These are phyloP conservation scores for Meriones psammophilus DNA, from an alignment of 2,797 vertebrate genomes.

Conservation along the genomic window DNA sequence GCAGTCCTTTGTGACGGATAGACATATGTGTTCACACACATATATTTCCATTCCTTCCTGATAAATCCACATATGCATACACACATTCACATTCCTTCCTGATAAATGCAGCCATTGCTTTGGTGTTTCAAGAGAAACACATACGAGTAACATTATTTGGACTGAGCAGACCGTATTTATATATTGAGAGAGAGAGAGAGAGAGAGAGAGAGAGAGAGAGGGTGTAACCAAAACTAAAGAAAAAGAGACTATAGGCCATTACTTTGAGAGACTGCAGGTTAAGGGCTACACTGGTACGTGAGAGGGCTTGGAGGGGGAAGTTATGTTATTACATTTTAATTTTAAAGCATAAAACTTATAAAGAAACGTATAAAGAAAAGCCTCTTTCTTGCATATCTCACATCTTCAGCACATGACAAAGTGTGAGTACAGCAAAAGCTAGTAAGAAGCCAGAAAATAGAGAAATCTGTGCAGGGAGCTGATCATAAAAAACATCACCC, in stretches of 20 bases:
- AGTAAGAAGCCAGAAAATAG: neutral
- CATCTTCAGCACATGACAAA: neutral
- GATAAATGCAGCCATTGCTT: neutral
- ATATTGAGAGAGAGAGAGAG: neutral
- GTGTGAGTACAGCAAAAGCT: neutral
- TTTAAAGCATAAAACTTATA: neutral
- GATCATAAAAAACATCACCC: neutral
- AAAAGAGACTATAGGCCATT: too few relatives aligned
- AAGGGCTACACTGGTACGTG: neutral
- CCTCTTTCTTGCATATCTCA: neutral
- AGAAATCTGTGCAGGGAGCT: constrained; percentile 22
- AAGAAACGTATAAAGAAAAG: constrained; percentile 59
- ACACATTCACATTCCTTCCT: neutral
- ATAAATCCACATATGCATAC: neutral
- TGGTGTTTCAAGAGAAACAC: constrained; percentile 15
- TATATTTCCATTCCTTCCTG: neutral
- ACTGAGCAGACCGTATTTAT: neutral
- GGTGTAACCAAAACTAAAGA: neutral
- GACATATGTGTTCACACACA: too few relatives aligned
- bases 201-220: too few relatives aligned
- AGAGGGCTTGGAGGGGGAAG: too few relatives aligned
- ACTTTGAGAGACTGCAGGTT: neutral
- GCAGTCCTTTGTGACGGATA: neutral
- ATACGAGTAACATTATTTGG: neutral
- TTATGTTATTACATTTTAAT: neutral